Evolutionary conservation across 2,113 vertebrate genomes (phyloP).

Genomic region (Brienomyrus longianalis): DNA sequence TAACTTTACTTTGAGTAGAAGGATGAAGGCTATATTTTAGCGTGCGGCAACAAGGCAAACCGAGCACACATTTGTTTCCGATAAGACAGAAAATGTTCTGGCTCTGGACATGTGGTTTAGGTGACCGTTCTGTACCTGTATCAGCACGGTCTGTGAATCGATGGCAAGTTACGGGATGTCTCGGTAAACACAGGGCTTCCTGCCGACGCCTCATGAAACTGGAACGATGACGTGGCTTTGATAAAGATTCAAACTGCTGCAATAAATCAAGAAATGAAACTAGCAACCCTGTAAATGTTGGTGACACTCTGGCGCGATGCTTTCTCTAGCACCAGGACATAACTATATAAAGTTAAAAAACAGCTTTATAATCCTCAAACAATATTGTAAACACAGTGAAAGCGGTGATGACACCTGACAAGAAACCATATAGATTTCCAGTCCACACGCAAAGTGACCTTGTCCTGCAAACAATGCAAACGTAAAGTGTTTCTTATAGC

Average conservation of each 20-base stretch:
- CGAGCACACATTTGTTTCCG: background rate
- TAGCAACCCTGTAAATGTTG: background rate
- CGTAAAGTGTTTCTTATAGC: background rate
- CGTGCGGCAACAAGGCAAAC: background rate
- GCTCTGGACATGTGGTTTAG: background rate
- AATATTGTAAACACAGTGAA: conserved; percentile 29
- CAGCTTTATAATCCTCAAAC: conserved; percentile 28
- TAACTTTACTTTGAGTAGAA: background rate
- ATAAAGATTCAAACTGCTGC: background rate
- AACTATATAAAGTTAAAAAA: conserved; percentile 25
- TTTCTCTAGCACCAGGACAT: conserved; percentile 20
- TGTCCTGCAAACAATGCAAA: background rate
- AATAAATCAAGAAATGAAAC: background rate
- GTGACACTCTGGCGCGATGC: background rate
- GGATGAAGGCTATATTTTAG: background rate
- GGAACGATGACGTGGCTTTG: background rate
- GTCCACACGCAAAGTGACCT: background rate
- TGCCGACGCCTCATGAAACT: background rate
- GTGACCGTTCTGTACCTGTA: background rate
- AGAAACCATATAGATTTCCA: conserved; percentile 4
- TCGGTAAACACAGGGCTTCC: background rate
- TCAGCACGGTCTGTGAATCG: background rate
- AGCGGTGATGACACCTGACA: conserved; percentile 20
- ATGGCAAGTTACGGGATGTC: background rate
- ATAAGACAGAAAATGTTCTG: background rate